These are phyloP conservation scores for Pachypsylla venusta DNA, from an alignment of 1,140 invertebrate species.

Conservation along the genomic window DNA sequence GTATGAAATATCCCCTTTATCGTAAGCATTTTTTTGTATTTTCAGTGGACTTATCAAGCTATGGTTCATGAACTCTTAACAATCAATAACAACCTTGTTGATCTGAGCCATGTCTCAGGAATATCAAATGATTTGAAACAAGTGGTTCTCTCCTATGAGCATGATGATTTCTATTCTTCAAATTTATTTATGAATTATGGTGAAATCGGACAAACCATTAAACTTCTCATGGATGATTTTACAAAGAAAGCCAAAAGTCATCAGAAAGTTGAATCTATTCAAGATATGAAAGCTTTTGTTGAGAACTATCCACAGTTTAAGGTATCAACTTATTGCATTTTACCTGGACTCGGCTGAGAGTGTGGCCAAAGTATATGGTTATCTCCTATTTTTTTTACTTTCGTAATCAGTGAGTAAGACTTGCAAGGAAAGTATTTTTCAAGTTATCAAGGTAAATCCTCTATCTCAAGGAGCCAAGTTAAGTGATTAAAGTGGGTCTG, in stretches of 20 bases:
- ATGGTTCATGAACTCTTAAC: slow-evolving; percentile 97
- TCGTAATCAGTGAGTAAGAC: too few species aligned
- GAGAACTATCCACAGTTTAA: slow-evolving; percentile 98
- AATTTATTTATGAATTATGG: slow-evolving; percentile 96
- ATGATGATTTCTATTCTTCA: slow-evolving; percentile 94
- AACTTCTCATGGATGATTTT: slow-evolving; percentile 94
- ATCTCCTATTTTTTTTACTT: too few species aligned
- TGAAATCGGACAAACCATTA: slow-evolving; percentile 95
- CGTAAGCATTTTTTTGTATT: slow-evolving; percentile 16
- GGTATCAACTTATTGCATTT: too few species aligned
- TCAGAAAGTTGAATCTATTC: slow-evolving; percentile 95
- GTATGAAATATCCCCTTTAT: neutral
- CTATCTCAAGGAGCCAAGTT: too few species aligned
- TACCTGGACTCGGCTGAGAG: too few species aligned
- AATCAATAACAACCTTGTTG: slow-evolving; percentile 91
- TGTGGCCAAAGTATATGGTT: too few species aligned
- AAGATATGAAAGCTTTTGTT: slow-evolving; percentile 98
- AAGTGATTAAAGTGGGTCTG: too few species aligned
- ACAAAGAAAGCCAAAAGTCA: slow-evolving; percentile 88
- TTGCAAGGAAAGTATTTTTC: too few species aligned
- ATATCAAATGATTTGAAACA: slow-evolving; percentile 81
- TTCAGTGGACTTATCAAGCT: slow-evolving; percentile 96
- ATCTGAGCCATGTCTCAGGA: slow-evolving; percentile 63
- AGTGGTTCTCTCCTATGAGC: slow-evolving; percentile 83
- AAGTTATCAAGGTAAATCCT: too few species aligned